These are phyloP conservation scores for Drosophila borborema DNA, from an alignment of 2,888 invertebrate genomes.

Conservation along the genomic window DNA sequence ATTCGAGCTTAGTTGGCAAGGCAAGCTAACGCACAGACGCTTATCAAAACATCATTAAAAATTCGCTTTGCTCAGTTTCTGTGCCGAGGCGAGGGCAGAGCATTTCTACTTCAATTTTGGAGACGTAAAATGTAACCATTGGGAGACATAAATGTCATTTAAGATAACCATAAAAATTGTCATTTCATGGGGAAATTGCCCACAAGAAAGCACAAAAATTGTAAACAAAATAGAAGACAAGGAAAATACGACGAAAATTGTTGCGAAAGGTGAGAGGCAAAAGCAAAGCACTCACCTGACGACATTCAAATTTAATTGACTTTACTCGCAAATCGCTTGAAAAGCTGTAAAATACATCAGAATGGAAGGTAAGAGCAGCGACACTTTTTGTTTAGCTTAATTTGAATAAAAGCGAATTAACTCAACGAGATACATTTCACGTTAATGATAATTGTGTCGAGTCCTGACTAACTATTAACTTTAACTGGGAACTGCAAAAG, in stretches of 20 bases:
- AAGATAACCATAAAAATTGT: constrained; percentile 76
- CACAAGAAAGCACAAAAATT: constrained; percentile 25
- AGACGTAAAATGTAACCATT: constrained; percentile 71
- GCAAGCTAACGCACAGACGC: constrained; percentile 33
- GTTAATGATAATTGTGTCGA: constrained; percentile 13
- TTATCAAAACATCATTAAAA: constrained; percentile 72
- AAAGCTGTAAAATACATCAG: constrained; percentile 12
- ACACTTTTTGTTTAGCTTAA: constrained; percentile 20
- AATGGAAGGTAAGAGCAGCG: not conserved
- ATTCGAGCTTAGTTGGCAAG: too few relatives aligned
- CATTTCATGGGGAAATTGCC: constrained; percentile 65
- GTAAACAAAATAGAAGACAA: constrained; percentile 13
- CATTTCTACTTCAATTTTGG: constrained; percentile 45
- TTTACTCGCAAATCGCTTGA: constrained; percentile 35
- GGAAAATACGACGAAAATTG: constrained; percentile 16
- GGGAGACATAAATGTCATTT: constrained; percentile 79
- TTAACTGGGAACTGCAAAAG: constrained; percentile 8
- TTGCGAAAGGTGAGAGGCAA: constrained; percentile 30
- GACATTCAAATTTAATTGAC: constrained; percentile 73
- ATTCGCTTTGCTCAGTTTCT: constrained; percentile 57
- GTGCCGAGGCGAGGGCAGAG: not conserved
- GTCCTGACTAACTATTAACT: not conserved
- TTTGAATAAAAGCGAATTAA: constrained; percentile 18
- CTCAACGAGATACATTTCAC: constrained; percentile 6
- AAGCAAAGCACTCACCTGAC: constrained; percentile 48